Conservation (phyloP, 2,888 invertebrate species). For the Caenorhabditis sp. region DNA sequence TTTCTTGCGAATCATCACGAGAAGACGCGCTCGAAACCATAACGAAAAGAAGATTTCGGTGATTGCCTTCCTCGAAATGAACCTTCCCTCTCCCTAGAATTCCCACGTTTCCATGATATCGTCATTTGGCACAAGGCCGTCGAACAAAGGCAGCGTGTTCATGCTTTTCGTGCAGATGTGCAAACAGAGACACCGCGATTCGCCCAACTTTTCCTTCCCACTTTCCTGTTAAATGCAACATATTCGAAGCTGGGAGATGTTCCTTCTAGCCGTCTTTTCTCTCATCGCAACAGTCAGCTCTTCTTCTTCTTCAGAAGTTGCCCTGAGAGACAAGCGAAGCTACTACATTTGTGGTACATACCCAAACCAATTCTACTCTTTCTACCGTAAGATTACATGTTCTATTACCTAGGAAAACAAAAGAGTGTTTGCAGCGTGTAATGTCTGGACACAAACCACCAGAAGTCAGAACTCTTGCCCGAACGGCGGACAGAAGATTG, state of each 20-base stretch:
- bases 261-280: constrained; percentile 20
- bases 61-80: constrained; percentile 30
- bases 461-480: constrained; percentile 46
- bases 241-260: background rate
- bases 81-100: background rate
- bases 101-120: constrained; percentile 19
- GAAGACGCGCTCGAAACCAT: constrained; percentile 42
- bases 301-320: constrained; percentile 21
- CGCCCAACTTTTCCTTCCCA: constrained; percentile 14
- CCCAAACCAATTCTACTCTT: constrained; percentile 64
- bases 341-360: constrained; percentile 64
- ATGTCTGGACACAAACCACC: constrained; percentile 47
- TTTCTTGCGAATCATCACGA: constrained; percentile 55
- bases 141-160: constrained; percentile 45
- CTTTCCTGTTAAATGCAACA: constrained; percentile 22
- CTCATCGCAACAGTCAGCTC: constrained; percentile 6
- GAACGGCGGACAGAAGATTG: constrained; percentile 65
- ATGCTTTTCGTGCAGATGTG: constrained; percentile 37
- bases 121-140: constrained; percentile 17
- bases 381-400: constrained; percentile 54
- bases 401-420: no score
- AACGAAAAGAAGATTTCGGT: constrained; percentile 34
- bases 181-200: constrained; percentile 34
- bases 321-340: constrained; percentile 48
- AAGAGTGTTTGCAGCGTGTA: constrained; percentile 59